Evolutionary conservation across 2,888 invertebrate genomes (phyloP).

Genomic region (Biston stratarius): DNA sequence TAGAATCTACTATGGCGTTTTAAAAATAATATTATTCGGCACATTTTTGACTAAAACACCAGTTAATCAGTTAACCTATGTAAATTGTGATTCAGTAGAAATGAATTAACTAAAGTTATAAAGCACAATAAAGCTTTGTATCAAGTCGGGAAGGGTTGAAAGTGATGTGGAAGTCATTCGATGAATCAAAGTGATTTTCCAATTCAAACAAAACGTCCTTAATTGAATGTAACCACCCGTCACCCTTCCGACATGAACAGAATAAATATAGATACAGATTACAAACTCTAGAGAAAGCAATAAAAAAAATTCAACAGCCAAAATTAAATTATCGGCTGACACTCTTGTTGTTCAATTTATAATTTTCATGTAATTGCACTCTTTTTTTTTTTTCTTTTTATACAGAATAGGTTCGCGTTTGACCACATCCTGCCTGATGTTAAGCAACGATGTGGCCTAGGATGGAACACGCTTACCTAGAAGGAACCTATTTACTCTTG

Average conservation of each 20-base stretch:
- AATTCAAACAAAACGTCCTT: constrained; percentile 24
- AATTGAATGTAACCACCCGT: constrained; percentile 29
- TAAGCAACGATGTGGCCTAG: too few species aligned
- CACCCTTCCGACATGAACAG: neutral
- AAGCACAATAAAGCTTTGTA: constrained; percentile 6
- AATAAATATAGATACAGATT: constrained; percentile 6
- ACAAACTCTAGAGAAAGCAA: neutral
- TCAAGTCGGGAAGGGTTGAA: neutral
- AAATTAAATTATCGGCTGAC: neutral
- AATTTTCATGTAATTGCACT: too few species aligned
- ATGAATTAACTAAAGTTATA: neutral
- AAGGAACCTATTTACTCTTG: too few species aligned
- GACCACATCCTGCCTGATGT: too few species aligned
- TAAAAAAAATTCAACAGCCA: neutral
- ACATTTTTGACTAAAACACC: too few species aligned
- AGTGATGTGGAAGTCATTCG: constrained; percentile 6
- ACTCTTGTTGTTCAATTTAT: too few species aligned
- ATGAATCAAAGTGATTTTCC: constrained; percentile 17
- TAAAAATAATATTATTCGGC: too few species aligned
- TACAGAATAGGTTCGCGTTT: too few species aligned
- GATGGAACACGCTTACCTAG: too few species aligned
- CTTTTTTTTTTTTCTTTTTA: too few species aligned
- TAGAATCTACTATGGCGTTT: too few species aligned
- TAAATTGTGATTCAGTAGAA: neutral
- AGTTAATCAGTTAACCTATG: neutral